Evolutionary conservation across 1,140 invertebrate genomes (phyloP).

Genomic region (Hormaphis cornu): DNA sequence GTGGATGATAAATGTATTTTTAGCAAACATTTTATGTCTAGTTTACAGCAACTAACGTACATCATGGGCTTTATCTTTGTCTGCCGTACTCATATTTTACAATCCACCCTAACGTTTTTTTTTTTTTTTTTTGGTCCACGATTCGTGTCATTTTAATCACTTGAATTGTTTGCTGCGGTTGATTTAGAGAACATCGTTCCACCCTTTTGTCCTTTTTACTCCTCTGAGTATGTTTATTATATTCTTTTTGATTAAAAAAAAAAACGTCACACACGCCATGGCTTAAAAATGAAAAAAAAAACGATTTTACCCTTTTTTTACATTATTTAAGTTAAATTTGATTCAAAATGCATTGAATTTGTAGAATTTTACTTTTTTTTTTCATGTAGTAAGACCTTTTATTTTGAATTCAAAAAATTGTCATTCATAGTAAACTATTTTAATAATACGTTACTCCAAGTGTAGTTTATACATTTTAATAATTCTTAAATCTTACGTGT

Average conservation of each 20-base stretch:
- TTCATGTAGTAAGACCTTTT: no score
- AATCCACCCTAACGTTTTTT: neutral
- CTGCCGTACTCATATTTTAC: neutral
- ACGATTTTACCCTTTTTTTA: no score
- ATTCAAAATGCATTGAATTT: no score
- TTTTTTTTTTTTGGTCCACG: neutral
- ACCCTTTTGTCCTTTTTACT: neutral
- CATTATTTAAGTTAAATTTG: no score
- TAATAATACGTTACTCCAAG: no score
- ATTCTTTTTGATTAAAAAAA: conserved; percentile 10
- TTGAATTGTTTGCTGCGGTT: neutral
- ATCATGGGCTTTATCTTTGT: neutral
- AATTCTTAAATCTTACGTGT: no score
- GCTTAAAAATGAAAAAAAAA: neutral
- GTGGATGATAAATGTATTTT: conserved; percentile 6
- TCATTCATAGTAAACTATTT: no score
- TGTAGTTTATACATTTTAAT: no score
- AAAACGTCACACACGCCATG: no score
- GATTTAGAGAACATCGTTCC: neutral
- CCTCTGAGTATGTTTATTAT: neutral
- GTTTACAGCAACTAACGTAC: neutral
- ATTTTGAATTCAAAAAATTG: no score
- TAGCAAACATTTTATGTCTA: neutral
- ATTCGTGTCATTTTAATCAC: conserved; percentile 18
- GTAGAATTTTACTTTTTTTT: no score